phyloP scores from a whole-genome alignment of 1,140 invertebrate species.

The Drosophila pruinosa region DNA sequence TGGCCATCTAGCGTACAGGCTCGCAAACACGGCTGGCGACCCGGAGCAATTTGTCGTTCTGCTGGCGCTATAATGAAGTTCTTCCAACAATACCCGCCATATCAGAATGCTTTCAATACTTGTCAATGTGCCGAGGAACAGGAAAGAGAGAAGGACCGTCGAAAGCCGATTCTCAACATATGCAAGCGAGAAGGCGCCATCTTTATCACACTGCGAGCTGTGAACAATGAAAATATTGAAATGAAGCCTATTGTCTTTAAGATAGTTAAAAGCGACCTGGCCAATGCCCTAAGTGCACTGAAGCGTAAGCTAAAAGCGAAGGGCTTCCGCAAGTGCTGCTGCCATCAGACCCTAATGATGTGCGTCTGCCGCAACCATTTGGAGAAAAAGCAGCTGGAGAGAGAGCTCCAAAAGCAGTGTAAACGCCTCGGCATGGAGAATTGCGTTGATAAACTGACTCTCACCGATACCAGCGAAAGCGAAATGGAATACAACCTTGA shows the following conservation, averaged over 20 bases:
- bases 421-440: conserved; percentile 21
- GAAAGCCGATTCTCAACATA: conserved; percentile 59
- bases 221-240: conserved; percentile 2
- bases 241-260: conserved; percentile 71
- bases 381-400: conserved; percentile 54
- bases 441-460: conserved; percentile 47
- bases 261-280: conserved; percentile 66
- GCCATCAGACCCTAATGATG: conserved; percentile 56
- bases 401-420: conserved; percentile 50
- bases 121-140: conserved; percentile 1
- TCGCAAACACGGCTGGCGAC: conserved; percentile 61
- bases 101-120: conserved; percentile 13
- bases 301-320: conserved; percentile 53
- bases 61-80: conserved; percentile 65
- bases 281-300: conserved; percentile 40
- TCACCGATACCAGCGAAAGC: conserved; percentile 72
- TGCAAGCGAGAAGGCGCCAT: conserved; percentile 64
- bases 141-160: background rate
- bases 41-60: conserved; percentile 60
- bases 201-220: conserved; percentile 60
- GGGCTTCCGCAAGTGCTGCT: conserved; percentile 69
- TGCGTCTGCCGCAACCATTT: conserved; percentile 58
- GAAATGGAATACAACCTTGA: conserved; percentile 72
- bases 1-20: conserved; percentile 51
- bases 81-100: conserved; percentile 44